Evolutionary conservation across 2,113 vertebrate genomes (phyloP).

Genomic region (Anser brachyrhynchus): DNA sequence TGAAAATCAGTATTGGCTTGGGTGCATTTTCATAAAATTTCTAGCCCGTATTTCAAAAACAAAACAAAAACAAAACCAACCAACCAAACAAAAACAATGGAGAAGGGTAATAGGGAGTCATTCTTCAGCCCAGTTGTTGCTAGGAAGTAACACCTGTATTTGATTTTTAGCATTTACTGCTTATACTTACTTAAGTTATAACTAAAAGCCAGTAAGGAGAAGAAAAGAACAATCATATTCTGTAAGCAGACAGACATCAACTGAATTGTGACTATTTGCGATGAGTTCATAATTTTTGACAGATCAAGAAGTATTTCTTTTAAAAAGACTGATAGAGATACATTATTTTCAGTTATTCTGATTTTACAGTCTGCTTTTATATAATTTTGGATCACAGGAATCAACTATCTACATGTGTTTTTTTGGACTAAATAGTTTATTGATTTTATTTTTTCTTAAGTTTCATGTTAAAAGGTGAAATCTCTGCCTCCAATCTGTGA

Average conservation of each 20-base stretch:
- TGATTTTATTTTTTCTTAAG: background rate
- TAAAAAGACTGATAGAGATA: background rate
- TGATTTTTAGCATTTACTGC: background rate
- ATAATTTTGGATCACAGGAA: background rate
- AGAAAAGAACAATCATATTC: background rate
- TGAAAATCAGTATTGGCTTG: background rate
- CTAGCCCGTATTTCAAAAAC: background rate
- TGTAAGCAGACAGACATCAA: background rate
- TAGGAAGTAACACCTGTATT: background rate
- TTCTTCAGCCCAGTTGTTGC: background rate
- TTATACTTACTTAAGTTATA: background rate
- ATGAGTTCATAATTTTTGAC: background rate
- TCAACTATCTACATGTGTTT: background rate
- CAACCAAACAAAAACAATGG: background rate
- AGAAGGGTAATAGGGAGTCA: background rate
- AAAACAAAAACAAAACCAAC: background rate
- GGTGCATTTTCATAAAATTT: background rate
- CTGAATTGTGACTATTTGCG: background rate
- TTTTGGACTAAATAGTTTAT: background rate
- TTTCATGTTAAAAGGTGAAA: background rate
- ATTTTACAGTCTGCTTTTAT: background rate
- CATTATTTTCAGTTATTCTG: background rate
- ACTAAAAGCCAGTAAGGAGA: background rate
- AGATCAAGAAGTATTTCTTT: background rate
- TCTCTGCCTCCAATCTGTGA: background rate